phyloP scores from a whole-genome alignment of 2,113 vertebrate species.

The Nematolebias whitei region DNA sequence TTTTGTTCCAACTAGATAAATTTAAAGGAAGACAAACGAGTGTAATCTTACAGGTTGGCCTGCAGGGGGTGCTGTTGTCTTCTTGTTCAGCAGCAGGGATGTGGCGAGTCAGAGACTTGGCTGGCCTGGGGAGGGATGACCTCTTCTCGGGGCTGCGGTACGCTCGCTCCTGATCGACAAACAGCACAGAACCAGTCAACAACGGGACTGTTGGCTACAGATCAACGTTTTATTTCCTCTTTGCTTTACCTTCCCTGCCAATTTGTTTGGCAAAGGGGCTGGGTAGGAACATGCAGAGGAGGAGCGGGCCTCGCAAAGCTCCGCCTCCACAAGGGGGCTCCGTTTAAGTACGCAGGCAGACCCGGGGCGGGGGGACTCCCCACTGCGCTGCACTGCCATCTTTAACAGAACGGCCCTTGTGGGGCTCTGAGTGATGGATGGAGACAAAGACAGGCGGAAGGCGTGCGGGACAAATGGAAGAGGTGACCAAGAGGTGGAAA shows the following conservation, averaged over 20 bases:
- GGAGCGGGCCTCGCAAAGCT: constrained; percentile 76
- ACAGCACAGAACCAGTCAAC: neutral
- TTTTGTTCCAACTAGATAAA: too few species aligned
- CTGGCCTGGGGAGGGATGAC: constrained; percentile 90
- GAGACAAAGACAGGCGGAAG: constrained; percentile 63
- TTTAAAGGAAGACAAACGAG: neutral
- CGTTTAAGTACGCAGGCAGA: constrained; percentile 85
- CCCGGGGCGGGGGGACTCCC: constrained; percentile 79
- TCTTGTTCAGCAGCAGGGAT: constrained; percentile 87
- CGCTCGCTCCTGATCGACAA: constrained; percentile 82
- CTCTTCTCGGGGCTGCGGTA: constrained; percentile 92
- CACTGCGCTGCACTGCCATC: constrained; percentile 84
- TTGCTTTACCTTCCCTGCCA: constrained; percentile 85
- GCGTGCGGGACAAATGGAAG: constrained; percentile 24
- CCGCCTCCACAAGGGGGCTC: constrained; percentile 79
- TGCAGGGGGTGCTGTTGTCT: constrained; percentile 83
- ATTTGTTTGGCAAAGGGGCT: constrained; percentile 72
- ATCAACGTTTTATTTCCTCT: neutral
- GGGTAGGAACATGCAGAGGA: constrained; percentile 80
- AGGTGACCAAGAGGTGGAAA: constrained; percentile 40
- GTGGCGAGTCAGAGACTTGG: constrained; percentile 90
- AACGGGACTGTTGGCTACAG: accelerated
- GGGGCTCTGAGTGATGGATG: constrained; percentile 81
- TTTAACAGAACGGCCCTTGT: constrained; percentile 85
- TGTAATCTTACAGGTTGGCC: constrained; percentile 86